phyloP scores from a whole-genome alignment of 2,797 vertebrate species.

The Orestias chungarensis region DNA sequence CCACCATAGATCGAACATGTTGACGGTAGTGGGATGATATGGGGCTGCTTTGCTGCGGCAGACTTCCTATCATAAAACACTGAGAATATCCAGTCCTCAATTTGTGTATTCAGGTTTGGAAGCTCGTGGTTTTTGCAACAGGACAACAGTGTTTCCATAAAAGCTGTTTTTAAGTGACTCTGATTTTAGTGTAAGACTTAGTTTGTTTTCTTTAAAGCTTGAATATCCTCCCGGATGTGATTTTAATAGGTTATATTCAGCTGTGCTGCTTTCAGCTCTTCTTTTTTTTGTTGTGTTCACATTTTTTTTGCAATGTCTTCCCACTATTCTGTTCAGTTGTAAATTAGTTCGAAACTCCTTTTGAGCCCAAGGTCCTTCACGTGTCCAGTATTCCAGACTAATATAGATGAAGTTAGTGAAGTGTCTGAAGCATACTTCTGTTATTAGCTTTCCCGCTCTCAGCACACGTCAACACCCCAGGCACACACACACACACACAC shows the following conservation, averaged over 20 bases:
- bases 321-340: background rate
- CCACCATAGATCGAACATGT: background rate
- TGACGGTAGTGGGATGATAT: background rate
- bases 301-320: background rate
- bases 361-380: background rate
- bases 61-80: no score
- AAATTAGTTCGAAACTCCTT: background rate
- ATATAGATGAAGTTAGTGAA: background rate
- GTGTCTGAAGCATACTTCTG: conserved; percentile 3
- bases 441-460: conserved; percentile 48
- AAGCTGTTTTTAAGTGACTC: background rate
- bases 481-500: conserved; percentile 46
- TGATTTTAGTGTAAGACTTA: background rate
- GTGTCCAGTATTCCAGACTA: background rate
- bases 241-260: background rate
- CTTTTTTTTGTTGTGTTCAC: background rate
- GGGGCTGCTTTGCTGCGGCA: background rate
- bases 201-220: background rate
- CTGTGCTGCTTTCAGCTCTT: background rate
- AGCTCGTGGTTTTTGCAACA: background rate
- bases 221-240: background rate
- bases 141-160: background rate
- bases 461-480: conserved; percentile 66
- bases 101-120: background rate
- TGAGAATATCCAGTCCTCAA: background rate